Evolutionary conservation across 2,888 invertebrate genomes (phyloP).

Genomic region (Ypsolopha scabrella): DNA sequence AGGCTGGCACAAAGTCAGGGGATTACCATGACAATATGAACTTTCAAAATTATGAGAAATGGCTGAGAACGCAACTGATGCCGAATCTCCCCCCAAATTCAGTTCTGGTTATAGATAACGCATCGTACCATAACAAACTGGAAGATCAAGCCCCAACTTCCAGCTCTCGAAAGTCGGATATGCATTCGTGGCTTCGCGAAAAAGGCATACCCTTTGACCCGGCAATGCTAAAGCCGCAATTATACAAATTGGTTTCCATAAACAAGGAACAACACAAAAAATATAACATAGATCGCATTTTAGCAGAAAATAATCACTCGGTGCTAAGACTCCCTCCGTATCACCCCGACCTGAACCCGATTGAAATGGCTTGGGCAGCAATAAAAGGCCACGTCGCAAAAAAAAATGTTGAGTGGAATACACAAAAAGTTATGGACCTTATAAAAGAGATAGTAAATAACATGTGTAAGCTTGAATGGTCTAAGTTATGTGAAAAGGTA

Average conservation of each 20-base stretch:
- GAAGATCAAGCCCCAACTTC: slow-evolving; percentile 1
- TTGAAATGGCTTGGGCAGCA: too few species aligned
- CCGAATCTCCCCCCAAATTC: slow-evolving; percentile 15
- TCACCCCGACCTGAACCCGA: slow-evolving; percentile 5
- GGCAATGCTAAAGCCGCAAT: slow-evolving; percentile 5
- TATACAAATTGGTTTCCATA: slow-evolving; percentile 5
- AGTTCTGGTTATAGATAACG: slow-evolving; percentile 8
- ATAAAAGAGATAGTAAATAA: slow-evolving; percentile 11
- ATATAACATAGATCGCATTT: slow-evolving; percentile 3
- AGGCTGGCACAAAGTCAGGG: slow-evolving; percentile 9
- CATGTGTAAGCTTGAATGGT: slow-evolving; percentile 13
- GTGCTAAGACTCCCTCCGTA: slow-evolving; percentile 2
- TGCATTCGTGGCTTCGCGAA: slow-evolving; percentile 2
- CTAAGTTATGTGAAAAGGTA: slow-evolving; percentile 10
- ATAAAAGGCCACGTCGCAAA: slow-evolving; percentile 4
- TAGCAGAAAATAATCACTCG: slow-evolving; percentile 1
- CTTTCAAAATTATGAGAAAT: slow-evolving; percentile 12
- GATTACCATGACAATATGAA: slow-evolving; percentile 19
- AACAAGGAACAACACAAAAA: slow-evolving; percentile 4
- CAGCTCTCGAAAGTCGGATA: slow-evolving; percentile 2
- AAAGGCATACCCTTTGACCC: not conserved
- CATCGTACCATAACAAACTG: slow-evolving; percentile 12
- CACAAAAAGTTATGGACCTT: slow-evolving; percentile 3
- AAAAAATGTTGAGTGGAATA: slow-evolving; percentile 5
- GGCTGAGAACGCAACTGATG: slow-evolving; percentile 16